phyloP scores from a whole-genome alignment of 2,797 vertebrate genomes.

The Clarias fuscus region DNA sequence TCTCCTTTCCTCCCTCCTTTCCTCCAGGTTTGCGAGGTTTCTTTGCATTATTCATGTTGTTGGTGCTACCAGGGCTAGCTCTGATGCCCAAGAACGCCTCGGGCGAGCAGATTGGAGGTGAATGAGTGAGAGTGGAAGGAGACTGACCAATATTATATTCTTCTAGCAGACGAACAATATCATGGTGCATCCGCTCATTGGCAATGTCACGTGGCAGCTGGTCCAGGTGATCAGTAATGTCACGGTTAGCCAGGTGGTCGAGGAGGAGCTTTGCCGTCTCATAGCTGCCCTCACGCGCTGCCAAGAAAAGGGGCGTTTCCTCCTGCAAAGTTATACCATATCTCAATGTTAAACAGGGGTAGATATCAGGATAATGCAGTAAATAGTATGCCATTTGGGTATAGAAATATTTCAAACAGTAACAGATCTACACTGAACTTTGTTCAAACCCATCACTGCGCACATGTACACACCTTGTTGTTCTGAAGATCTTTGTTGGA shows the following conservation, averaged over 20 bases:
- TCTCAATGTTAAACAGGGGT: not conserved
- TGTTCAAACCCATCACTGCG: not conserved
- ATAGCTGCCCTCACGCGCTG: slow-evolving; percentile 95
- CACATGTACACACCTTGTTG: slow-evolving; percentile 83
- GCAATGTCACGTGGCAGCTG: slow-evolving; percentile 94
- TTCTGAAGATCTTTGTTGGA: slow-evolving; percentile 99
- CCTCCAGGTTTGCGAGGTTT: slow-evolving; percentile 91
- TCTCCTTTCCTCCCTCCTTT: slow-evolving; percentile 87
- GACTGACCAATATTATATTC: slow-evolving; percentile 93
- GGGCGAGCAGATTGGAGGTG: slow-evolving; percentile 91
- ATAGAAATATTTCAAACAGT: not conserved
- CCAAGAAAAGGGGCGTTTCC: slow-evolving; percentile 94
- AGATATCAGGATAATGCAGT: not conserved
- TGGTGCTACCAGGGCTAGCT: slow-evolving; percentile 76
- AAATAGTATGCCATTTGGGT: not conserved
- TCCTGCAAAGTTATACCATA: slow-evolving; percentile 75
- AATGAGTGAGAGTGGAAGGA: slow-evolving; percentile 85
- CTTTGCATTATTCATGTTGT: slow-evolving; percentile 79
- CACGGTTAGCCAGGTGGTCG: slow-evolving; percentile 93
- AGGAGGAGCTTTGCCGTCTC: slow-evolving; percentile 93
- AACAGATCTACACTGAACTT: not conserved
- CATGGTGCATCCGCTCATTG: slow-evolving; percentile 95
- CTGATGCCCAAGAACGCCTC: slow-evolving; percentile 86
- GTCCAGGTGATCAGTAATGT: slow-evolving; percentile 99
- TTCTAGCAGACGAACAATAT: slow-evolving; percentile 93